phyloP scores from a whole-genome alignment of 2,888 invertebrate species.

The Emesis russula region DNA sequence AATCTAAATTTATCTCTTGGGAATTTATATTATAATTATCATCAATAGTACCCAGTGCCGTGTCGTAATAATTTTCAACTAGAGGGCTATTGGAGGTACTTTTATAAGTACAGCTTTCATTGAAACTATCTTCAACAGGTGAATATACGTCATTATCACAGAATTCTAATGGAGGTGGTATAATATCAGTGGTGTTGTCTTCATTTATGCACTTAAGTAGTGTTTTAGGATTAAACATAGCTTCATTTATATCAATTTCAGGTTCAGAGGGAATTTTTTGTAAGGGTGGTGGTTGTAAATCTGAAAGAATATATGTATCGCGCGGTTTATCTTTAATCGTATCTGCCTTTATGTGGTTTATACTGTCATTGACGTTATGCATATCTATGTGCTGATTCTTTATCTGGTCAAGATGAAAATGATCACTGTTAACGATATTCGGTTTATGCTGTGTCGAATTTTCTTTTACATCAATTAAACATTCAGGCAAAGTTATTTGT shows the following conservation, averaged over 20 bases:
- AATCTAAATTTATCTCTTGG: background rate
- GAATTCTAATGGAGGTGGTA: slow-evolving; percentile 93
- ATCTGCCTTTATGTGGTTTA: background rate
- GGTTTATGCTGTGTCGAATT: background rate
- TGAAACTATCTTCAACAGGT: slow-evolving; percentile 34
- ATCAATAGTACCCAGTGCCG: background rate
- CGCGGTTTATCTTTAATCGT: background rate
- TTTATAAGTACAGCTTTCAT: slow-evolving; percentile 7
- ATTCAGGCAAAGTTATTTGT: slow-evolving; percentile 88
- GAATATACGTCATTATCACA: slow-evolving; percentile 81
- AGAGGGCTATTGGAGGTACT: background rate
- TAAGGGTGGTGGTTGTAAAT: slow-evolving; percentile 26
- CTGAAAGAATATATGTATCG: slow-evolving; percentile 13
- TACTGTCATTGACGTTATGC: background rate
- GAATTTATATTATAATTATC: slow-evolving; percentile 24
- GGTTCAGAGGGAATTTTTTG: slow-evolving; percentile 45
- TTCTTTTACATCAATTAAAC: slow-evolving; percentile 70
- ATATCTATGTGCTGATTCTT: background rate
- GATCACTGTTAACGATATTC: background rate
- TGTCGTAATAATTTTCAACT: background rate
- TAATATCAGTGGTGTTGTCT: slow-evolving; percentile 87
- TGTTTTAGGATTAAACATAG: slow-evolving; percentile 93
- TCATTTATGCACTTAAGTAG: slow-evolving; percentile 91
- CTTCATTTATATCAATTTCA: slow-evolving; percentile 90
- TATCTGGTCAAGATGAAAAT: background rate